Base-by-base conservation (phyloP, 1,140 invertebrate species). In the Sweltsa coloradensis region DNA sequence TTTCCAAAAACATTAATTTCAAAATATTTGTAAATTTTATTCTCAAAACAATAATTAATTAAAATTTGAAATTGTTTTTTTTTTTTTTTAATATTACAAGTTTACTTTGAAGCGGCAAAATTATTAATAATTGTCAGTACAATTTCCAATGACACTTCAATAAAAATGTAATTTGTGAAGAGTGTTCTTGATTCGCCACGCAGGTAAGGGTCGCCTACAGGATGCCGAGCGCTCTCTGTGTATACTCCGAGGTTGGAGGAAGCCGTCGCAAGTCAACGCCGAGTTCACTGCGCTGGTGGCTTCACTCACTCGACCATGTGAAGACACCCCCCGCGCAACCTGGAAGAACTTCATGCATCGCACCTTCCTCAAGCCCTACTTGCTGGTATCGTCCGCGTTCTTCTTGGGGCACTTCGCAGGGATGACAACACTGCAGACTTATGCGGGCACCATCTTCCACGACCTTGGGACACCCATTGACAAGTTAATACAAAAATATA, bases 351-450 rank as follows among this genome's bases (percentile, higher is more conserved):
- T 74, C 41, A 55, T 55, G 1, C 69, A 68, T 22, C 63, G 62
- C 21, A 71, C 68, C 16, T 83, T 85, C 55, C 58, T 79, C 6
- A 53, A 67, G 14, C 82, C 83, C 0, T 85, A 76, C 49, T 52
- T 71, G 0, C 55, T 87, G 1, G 73, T 86, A 0, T 66, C 68
- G 0, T 67, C 74, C 11, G 64, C 66, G 2, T 85, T 85, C 57
- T 81, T 83, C 53, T 67, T 83, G 1, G 70, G 74, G 0, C 72
- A 83, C 47, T 85, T 86, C 47, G 78, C 78, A 18, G 83, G 84
- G 2, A 76, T 75, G 62, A 77, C 74, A 0, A 76, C 79, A 0
- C 59, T 86, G 6, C 76, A 79, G 61, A 84, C 81, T 0, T 85
- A 78, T 53, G 79, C 83, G 0, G 80, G 86, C 5, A 54, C 51